These are phyloP conservation scores for Etheostoma perlongum DNA, from an alignment of 2,797 vertebrate genomes.

Conservation along the genomic window DNA sequence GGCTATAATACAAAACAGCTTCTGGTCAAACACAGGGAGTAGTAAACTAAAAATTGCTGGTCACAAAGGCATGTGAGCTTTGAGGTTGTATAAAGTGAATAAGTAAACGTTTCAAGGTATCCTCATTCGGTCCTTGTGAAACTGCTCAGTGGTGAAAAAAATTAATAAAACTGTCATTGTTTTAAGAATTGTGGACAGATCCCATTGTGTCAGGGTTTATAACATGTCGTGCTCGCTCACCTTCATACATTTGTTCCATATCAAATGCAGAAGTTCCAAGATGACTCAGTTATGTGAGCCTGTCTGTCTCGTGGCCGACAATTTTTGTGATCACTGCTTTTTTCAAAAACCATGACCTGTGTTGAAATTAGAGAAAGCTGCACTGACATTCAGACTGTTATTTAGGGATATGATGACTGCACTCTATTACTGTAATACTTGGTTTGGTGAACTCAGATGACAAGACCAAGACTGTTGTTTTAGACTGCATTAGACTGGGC, in stretches of 20 bases:
- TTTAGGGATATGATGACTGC: background rate
- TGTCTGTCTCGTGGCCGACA: background rate
- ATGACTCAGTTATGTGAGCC: background rate
- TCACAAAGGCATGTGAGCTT: constrained; percentile 24
- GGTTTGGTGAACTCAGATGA: background rate
- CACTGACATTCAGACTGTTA: background rate
- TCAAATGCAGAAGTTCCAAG: constrained; percentile 18
- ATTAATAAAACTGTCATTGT: background rate
- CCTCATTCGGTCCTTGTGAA: background rate
- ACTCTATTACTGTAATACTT: background rate
- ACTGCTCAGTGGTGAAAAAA: constrained; percentile 2
- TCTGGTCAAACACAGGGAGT: background rate
- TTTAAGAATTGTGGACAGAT: background rate
- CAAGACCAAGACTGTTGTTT: background rate
- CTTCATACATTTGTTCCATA: background rate
- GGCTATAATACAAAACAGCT: constrained; percentile 20
- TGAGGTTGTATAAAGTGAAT: background rate
- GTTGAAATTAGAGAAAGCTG: background rate
- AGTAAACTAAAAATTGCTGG: background rate
- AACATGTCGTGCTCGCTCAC: background rate
- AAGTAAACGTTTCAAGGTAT: constrained; percentile 13
- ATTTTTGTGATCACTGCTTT: background rate
- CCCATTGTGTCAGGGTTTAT: constrained; percentile 13
- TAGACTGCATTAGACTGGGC: background rate
- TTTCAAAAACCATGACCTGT: background rate